Evolutionary conservation across 2,888 invertebrate species (phyloP), one percentile per base, ranked within the genome.

Genomic region (Synanthedon myopaeformis): DNA sequence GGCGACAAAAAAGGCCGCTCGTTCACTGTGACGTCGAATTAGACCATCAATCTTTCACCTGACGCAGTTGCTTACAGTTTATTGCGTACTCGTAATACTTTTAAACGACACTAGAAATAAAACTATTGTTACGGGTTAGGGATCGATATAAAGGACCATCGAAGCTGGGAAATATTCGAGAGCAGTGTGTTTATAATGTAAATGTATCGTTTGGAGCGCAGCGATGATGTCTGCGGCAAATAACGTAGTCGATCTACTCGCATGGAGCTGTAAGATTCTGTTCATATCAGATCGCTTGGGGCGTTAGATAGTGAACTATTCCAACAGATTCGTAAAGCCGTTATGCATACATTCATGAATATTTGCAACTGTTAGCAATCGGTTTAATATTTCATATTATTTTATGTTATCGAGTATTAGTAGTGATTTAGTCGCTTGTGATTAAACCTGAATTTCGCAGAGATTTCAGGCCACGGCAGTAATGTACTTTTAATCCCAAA

Each of bases 11-110:
- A 74, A 64, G 57, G 59, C 61, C 65, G 63, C 54, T 57, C 56
- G 61, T 61, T 59, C 61, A 61, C 63, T 63, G 65, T 67, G 69
- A 68, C 66, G 69, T 63, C 62, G 69, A 69, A 75, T 76, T 68
- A 72, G 72, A 69, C 70, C 70, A 79, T 80, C 74, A 74, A 78
- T 82, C 79, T 74, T 68, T 63, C 65, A 76, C 75, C 80, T 79
- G 78, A 70, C 70, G 63, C 58, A 63, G 56, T n/a, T 58, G 69
- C 62, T 69, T 68, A 67, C 65, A 66, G 62, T 73, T 73, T 74
- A 72, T 66, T 66, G 65, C 58, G 55, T 56, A 56, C 67, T 70
- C 58, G 55, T 56, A 56, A 67, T 70, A 69, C 70, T 70, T 71
- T 69, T 65, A 65, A 67, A 59, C 61, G 14, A n/a, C 45, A 14